Evolutionary conservation across 2,113 vertebrate species (phyloP).

Genomic region (Sylvietta virens): DNA sequence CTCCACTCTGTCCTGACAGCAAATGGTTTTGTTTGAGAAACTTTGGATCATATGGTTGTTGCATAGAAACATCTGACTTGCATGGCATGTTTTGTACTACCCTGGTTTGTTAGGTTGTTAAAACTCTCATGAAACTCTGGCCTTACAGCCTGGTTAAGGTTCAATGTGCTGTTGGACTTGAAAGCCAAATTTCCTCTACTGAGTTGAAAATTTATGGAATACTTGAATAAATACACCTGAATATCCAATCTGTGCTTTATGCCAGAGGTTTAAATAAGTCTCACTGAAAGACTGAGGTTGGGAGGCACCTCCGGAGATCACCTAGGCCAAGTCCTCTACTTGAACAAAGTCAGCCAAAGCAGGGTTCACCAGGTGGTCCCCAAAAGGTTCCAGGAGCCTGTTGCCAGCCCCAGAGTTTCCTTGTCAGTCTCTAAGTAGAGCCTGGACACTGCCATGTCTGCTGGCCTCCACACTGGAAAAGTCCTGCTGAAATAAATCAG

Average conservation of each 20-base stretch:
- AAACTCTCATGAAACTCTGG: background rate
- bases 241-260: background rate
- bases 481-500: background rate
- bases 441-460: background rate
- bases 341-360: background rate
- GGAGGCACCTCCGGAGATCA: background rate
- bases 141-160: background rate
- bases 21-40: conserved; percentile 23
- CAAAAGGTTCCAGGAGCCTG: background rate
- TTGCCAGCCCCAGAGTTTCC: background rate
- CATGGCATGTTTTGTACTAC: background rate
- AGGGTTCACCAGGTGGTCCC: background rate
- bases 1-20: background rate
- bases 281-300: background rate
- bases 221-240: background rate
- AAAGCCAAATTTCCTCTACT: background rate
- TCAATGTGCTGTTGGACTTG: background rate
- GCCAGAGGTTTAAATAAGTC: background rate
- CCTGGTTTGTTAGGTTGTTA: background rate
- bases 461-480: accelerated
- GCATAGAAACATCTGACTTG: conserved; percentile 23
- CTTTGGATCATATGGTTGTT: background rate
- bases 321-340: background rate
- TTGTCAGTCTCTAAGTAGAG: background rate
- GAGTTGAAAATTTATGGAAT: background rate